Base-by-base conservation (phyloP, 2,888 invertebrate species). In the Myopa tessellatipennis region DNA sequence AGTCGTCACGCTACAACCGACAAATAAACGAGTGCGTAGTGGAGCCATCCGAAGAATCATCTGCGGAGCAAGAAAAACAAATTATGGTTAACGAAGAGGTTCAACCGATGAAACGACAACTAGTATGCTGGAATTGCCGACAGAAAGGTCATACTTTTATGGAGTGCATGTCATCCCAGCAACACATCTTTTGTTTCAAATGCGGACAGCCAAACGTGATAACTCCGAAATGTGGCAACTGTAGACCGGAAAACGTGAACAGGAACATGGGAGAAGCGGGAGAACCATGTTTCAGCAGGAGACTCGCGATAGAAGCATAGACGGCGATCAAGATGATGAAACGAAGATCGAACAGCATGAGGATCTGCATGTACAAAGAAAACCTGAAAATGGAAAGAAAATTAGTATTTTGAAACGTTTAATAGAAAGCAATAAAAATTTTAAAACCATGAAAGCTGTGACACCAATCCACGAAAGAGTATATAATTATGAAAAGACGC, bases 211-310 rank as follows among this genome's bases (percentile, higher is more conserved):
- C 34, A 36, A 2, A 68, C 36, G 40, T 68, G 4, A 40, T 68
- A 4, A 68, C 68, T 10, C 68, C 68, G 14, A 68, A 68, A 4
- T 68, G 68, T 40, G n/a, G 4, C 4, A 68, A 38, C 69, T 71
- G 76, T 14, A 60, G n/a, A 10, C 26, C 58, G 55, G 45, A 52
- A 79, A 80, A 69, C 68, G 10, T 4, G 36, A 38, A 50, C 5
- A 67, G 58, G 65, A 77, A 61, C 55, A 61, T 73, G 34, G 52
- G 26, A 18, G 71, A 58, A 67, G 70, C 73, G 65, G 76, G 78
- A 1, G 2, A 7, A 18, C 45, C 68, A 16, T 38, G 40, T 3
- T 38, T 14, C 40, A 40, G 26, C 7, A 8, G 1, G 10, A 10
- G 45, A 8, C 45, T 10, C 45, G 45, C 10, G 1, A 45, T 26